Percentiles rank a stretch among this genome's conserved stretches.
phyloP scores from a whole-genome alignment of 2,888 invertebrate genomes.

The Polydrusus cervinus region DNA sequence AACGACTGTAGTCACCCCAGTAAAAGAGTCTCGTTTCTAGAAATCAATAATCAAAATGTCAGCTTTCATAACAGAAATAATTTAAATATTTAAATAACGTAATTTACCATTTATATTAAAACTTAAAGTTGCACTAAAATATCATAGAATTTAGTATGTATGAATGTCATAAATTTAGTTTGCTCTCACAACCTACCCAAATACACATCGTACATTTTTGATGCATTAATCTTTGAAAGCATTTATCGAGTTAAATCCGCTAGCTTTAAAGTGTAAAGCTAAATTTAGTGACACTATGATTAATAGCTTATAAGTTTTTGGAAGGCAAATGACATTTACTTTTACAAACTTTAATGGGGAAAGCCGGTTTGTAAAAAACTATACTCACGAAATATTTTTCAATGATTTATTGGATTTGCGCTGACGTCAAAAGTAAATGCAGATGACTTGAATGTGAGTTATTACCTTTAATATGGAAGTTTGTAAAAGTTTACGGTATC shows the following conservation, averaged over 20 bases:
- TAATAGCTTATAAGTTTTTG: slow-evolving; percentile 4
- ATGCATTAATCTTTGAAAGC: slow-evolving; percentile 8
- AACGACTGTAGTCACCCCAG: too few relatives aligned
- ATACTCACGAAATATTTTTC: slow-evolving; percentile 10
- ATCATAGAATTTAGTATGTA: too few relatives aligned
- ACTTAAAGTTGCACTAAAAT: too few relatives aligned
- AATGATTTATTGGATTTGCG: slow-evolving; percentile 13
- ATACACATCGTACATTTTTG: neutral
- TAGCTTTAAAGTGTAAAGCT: slow-evolving; percentile 5
- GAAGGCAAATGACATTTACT: slow-evolving; percentile 5
- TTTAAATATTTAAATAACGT: too few relatives aligned
- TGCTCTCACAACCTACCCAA: neutral
- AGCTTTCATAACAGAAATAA: too few relatives aligned
- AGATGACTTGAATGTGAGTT: slow-evolving; percentile 9
- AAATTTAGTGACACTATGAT: slow-evolving; percentile 8
- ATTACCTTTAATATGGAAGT: slow-evolving; percentile 1
- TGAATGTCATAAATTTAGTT: neutral
- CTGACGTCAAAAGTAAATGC: neutral
- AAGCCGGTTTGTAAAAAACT: slow-evolving; percentile 1
- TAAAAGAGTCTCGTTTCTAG: too few relatives aligned
- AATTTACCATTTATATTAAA: too few relatives aligned
- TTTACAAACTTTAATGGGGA: slow-evolving; percentile 1
- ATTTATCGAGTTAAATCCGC: slow-evolving; percentile 4
- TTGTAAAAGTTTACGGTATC: neutral
- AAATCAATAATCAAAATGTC: too few relatives aligned